Evolutionary conservation across 2,113 vertebrate species (phyloP).

Genomic region (Lasiurus borealis): DNA sequence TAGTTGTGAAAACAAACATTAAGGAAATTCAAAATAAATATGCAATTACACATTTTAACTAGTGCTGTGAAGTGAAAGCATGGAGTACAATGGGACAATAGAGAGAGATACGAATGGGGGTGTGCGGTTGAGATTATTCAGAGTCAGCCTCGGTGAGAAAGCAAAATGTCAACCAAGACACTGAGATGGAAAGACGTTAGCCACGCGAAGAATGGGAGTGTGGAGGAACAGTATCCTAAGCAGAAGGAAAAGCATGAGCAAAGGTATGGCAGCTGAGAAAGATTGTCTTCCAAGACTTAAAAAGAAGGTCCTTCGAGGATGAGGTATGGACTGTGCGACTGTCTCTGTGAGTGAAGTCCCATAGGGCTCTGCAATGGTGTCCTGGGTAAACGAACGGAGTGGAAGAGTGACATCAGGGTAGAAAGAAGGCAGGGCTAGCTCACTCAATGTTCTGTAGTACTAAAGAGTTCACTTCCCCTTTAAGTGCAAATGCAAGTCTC

Average conservation of each 20-base stretch:
- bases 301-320: slow-evolving; percentile 22
- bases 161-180: background rate
- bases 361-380: background rate
- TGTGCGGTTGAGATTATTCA: background rate
- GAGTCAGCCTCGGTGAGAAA: background rate
- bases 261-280: background rate
- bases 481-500: background rate
- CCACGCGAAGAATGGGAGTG: background rate
- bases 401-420: background rate
- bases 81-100: background rate
- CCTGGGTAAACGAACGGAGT: background rate
- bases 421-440: background rate
- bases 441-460: background rate
- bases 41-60: background rate
- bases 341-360: background rate
- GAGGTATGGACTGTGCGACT: background rate
- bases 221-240: background rate
- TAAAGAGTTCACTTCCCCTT: background rate
- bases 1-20: background rate
- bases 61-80: background rate
- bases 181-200: background rate
- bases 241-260: background rate
- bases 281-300: slow-evolving; percentile 8
- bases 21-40: background rate
- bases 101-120: background rate